phyloP scores from a whole-genome alignment of 2,888 invertebrate genomes.

The Chironomus riparius region DNA sequence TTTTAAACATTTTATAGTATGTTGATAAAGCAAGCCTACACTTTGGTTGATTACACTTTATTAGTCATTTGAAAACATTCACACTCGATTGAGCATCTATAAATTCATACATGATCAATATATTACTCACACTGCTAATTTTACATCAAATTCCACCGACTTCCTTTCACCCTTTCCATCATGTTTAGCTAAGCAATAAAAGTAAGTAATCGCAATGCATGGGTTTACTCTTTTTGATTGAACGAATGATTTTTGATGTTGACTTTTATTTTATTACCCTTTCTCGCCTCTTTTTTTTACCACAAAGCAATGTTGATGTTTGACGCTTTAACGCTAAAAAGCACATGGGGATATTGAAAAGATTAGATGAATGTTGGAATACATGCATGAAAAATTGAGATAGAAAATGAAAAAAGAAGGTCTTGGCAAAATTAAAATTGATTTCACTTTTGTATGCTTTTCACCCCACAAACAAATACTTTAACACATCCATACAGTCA shows the following conservation, averaged over 20 bases:
- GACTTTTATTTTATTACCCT: constrained; percentile 23
- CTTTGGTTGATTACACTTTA: neutral
- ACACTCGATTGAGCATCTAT: neutral
- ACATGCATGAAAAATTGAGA: neutral
- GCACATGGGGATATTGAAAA: neutral
- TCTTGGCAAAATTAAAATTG: constrained; percentile 9
- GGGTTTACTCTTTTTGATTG: constrained; percentile 9
- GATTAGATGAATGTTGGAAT: neutral
- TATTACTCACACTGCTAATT: neutral
- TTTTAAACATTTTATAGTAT: neutral
- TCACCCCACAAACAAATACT: neutral
- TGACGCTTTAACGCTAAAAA: neutral
- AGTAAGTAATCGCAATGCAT: neutral
- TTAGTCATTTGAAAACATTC: neutral
- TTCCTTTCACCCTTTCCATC: neutral
- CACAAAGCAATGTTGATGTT: neutral
- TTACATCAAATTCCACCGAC: too few species aligned
- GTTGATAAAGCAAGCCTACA: neutral
- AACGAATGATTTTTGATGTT: constrained; percentile 21
- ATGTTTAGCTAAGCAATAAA: constrained; percentile 9
- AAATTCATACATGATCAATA: neutral
- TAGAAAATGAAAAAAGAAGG: neutral
- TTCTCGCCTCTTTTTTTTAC: neutral
- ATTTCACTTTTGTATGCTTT: constrained; percentile 9
- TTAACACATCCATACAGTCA: too few species aligned